Percentiles rank a stretch among this genome's conserved stretches.
These are phyloP conservation scores for Bubo scandiacus DNA, from an alignment of 2,113 vertebrate species.

Conservation along the genomic window DNA sequence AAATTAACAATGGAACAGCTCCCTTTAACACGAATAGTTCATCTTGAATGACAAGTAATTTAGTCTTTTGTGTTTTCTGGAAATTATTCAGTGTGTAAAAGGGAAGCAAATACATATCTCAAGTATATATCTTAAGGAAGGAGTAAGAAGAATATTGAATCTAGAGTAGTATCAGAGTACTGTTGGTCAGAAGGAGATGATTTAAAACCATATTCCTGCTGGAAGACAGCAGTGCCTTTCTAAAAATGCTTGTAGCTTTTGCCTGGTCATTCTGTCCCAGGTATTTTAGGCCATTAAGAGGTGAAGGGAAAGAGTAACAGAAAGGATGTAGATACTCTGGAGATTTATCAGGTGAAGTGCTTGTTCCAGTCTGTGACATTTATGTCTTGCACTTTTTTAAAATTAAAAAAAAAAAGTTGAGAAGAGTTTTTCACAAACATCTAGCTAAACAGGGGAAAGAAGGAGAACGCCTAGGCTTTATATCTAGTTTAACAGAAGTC, in stretches of 20 bases:
- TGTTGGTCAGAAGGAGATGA: neutral
- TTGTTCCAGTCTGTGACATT: neutral
- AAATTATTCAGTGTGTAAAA: neutral
- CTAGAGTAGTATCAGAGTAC: neutral
- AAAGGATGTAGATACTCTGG: neutral
- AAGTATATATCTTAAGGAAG: neutral
- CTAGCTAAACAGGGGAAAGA: neutral
- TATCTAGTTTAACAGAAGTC: neutral
- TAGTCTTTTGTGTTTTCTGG: neutral
- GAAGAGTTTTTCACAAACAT: neutral
- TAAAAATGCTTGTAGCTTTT: neutral
- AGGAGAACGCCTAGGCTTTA: neutral
- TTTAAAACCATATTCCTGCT: neutral
- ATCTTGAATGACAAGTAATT: neutral
- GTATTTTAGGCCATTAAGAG: neutral
- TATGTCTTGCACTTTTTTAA: neutral
- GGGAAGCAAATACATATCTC: neutral
- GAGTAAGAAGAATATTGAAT: neutral
- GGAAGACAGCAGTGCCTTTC: neutral
- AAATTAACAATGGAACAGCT: neutral
- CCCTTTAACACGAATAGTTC: neutral
- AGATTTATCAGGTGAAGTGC: neutral
- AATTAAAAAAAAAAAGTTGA: neutral
- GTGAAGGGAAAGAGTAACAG: neutral
- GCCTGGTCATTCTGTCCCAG: neutral